Conservation (phyloP, 1,140 invertebrate species). For the Eriocheir sinensis region DNA sequence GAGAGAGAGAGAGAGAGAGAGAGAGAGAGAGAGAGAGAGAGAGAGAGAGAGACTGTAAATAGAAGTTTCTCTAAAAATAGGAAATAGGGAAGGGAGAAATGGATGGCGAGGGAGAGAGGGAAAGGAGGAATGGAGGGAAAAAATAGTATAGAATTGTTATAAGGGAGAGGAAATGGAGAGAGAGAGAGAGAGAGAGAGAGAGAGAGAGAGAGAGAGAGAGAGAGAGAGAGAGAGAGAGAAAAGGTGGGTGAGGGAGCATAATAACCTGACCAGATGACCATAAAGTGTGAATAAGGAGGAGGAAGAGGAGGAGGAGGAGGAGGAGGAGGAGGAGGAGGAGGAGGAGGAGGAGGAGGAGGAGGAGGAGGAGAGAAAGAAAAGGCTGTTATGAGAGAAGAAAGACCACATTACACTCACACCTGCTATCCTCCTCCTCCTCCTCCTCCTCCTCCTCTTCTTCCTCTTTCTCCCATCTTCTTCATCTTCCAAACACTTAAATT, state of each 20-base stretch:
- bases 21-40: too few species aligned
- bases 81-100: too few species aligned
- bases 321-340: too few species aligned
- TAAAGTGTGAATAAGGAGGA: slow-evolving; percentile 6
- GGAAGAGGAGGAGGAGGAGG: not conserved
- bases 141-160: not conserved
- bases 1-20: too few species aligned
- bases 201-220: not conserved
- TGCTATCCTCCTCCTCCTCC: not conserved
- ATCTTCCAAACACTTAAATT: not conserved
- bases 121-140: too few species aligned
- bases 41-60: too few species aligned
- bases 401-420: not conserved
- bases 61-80: too few species aligned
- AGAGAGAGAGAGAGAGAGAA: not conserved
- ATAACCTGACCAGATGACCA: slow-evolving; percentile 12
- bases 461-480: not conserved
- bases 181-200: not conserved
- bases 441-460: not conserved
- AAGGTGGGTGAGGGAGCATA: not conserved
- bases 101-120: too few species aligned
- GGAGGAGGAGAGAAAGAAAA: too few species aligned
- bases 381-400: not conserved
- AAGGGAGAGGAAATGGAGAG: not conserved
- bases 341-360: too few species aligned